Conservation (phyloP, 1,140 invertebrate species). For the Leucophenga varia region DNA sequence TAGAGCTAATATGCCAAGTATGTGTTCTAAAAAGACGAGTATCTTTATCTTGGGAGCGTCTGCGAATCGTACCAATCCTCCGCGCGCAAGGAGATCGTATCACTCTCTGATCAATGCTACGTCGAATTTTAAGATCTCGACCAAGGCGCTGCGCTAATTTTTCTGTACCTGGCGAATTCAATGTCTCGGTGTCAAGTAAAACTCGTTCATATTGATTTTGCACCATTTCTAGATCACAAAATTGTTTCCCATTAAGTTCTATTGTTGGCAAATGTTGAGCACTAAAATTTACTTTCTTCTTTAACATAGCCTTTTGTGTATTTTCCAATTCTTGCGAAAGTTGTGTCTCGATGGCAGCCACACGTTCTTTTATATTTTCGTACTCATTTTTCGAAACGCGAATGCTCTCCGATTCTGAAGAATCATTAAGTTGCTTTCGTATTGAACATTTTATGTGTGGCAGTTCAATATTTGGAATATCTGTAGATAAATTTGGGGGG, state of each 20-base stretch:
- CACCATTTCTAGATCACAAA: slow-evolving; percentile 58
- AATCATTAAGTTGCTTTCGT: no score
- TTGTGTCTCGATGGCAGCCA: slow-evolving; percentile 73
- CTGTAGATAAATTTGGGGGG: background rate
- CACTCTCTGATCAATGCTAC: slow-evolving; percentile 67
- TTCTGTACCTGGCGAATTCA: slow-evolving; percentile 65
- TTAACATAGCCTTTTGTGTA: background rate
- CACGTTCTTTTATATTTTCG: slow-evolving; percentile 72
- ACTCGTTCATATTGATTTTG: slow-evolving; percentile 73
- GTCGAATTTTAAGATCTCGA: slow-evolving; percentile 71
- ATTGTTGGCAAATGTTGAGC: background rate
- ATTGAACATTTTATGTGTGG: background rate
- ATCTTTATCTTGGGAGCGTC: slow-evolving; percentile 63
- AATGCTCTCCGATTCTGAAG: slow-evolving; percentile 61
- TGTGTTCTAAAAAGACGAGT: slow-evolving; percentile 35
- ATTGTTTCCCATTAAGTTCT: background rate
- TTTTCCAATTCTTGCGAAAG: slow-evolving; percentile 67
- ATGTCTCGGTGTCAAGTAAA: slow-evolving; percentile 65
- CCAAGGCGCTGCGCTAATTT: slow-evolving; percentile 69
- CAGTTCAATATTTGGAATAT: background rate
- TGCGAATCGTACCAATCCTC: slow-evolving; percentile 73
- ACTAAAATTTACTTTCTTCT: slow-evolving; percentile 13
- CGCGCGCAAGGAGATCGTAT: slow-evolving; percentile 77
- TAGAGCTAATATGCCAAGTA: slow-evolving; percentile 36
- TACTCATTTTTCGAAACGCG: slow-evolving; percentile 71